Base-by-base conservation (phyloP, 2,113 vertebrate genomes). In the Ailuropoda melanoleuca region DNA sequence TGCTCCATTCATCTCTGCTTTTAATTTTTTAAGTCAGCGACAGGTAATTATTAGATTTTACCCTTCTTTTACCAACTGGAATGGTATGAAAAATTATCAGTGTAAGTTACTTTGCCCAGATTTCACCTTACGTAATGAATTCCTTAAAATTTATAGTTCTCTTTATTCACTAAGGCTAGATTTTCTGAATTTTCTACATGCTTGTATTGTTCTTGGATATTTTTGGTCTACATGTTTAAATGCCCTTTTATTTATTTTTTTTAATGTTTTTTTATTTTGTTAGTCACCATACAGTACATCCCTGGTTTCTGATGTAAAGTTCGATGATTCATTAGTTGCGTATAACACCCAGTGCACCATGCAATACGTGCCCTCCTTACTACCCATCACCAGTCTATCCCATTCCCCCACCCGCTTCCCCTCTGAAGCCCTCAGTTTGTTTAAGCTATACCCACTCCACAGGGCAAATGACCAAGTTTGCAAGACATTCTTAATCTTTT, bases 11-110 rank as follows among this genome's bases (percentile, higher is more conserved):
- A 60, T 83, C 37, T 92, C 8, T 90, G 60, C 31, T 96, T 62
- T 94, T 94, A 64, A 31, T 88, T 94, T 94, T 94, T 56, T 75
- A 29, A 83, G 60, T 84, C 92, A 92, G 34, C 89, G 26, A 95
- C 19, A 70, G 46, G 34, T 78, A 78, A 70, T 95, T 87, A 46
- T 34, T 86, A 90, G 43, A 43, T 87, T 95, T 97, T 92, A 82
- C 23, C 3, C 82, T 60, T 89, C 15, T 88, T 97, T 97, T 50
- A n/a, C 39, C 56, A 93, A 46, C 31, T 92, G 31, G 11, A 96
- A 56, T 85, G 18, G 9, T 90, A 53, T 39, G 64, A 75, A 77
- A 96, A 89, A 91, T 8, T 50, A 94, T 74, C 55, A 88, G 0
- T 90, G n/a, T 66, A 96, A 82, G 14, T 93, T 58, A 94, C 58